Evolutionary conservation across 2,888 invertebrate genomes (phyloP), one percentile per base, ranked within the genome.

Genomic region (Plebejus anna): DNA sequence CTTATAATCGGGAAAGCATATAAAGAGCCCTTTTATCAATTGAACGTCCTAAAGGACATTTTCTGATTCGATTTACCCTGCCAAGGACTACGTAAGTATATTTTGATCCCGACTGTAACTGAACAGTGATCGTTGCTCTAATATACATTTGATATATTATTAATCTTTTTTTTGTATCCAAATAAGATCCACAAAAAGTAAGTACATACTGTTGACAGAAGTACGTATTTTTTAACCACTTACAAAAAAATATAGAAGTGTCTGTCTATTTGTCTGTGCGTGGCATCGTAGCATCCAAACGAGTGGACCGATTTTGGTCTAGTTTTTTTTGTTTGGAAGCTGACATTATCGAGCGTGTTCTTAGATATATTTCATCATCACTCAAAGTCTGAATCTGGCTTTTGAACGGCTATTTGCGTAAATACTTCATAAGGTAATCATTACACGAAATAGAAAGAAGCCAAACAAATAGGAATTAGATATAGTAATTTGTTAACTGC

Each of bases 11-110:
- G 66, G n/a, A 71, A 71, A 59, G 57, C 76, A 76, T 71, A 71
- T 57, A 71, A 76, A 76, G 76, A 71, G 76, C 71, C 76, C 71
- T 71, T 76, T 76, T 76, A 71, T 76, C 76, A 76, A 76, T 71
- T 76, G 76, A 72, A 59, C 38, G 76, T 42, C 71, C 71, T 76
- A 71, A 76, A 76, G 71, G 76, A 76, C 76, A 55, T 76, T 71
- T 70, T 76, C 57, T 76, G 76, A 76, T 76, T 76, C 72, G 72
- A 76, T 76, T 76, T 71, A 57, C 73, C 55, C 55, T 55, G 32
- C 51, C 72, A 72, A 72, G 73, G 73, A 51, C 73, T 73, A 32
- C 55, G 55, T 55, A 55, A 73, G 73, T 73, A 73, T 36, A 9
- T 22, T 51, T 42, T 51, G 47, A 47, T 47, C 28, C 57, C 38